Base-by-base conservation (phyloP, 2,888 invertebrate species). In the Caenorhabditis japonica region DNA sequence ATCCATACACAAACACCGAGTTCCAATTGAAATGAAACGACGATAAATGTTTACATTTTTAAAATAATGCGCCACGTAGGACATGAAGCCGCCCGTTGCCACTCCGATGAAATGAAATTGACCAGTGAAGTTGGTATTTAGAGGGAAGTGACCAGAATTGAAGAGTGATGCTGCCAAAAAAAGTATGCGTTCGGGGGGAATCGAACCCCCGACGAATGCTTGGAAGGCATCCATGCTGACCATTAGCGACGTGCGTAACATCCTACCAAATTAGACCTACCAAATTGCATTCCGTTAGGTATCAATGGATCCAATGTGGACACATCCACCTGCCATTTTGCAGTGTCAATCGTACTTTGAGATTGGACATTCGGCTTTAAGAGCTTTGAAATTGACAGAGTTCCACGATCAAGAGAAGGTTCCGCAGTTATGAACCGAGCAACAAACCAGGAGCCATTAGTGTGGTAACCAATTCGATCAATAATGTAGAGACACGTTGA, bases 401-500 rank as follows among this genome's bases (percentile, higher is more conserved):
- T 56, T 33, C 66, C 56, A 12, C 51, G 36, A 10, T 27, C 46
- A 12, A 55, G 55, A 10, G 21, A 8, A 12, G 64, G 55, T 1
- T 34, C 49, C 3, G 64, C 55, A 4, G 64, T 49, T 12, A 64
- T 4, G 34, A 64, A 64, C 30, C 64, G 34, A 25, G 33, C 64
- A 19, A 52, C 55, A 21, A 64, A 55, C 64, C 64, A 64, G 8
- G 21, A 21, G 34, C 61, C 55, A 21, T 55, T 55, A 0, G 7
- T 7, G 1, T 21, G 5, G 25, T 55, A 55, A 49, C 64, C 64
- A 12, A 64, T 23, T 38, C 34, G 7, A 34, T 64, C 64, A 13
- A 64, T 36, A 23, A 64, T 55, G 21, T 55, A 64, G 3, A 64
- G 55, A 41, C 64, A 64, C 10, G 64, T 55, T 21, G 64, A 47